Base-by-base conservation (phyloP, 1,140 invertebrate genomes). In the Chironomus tepperi region DNA sequence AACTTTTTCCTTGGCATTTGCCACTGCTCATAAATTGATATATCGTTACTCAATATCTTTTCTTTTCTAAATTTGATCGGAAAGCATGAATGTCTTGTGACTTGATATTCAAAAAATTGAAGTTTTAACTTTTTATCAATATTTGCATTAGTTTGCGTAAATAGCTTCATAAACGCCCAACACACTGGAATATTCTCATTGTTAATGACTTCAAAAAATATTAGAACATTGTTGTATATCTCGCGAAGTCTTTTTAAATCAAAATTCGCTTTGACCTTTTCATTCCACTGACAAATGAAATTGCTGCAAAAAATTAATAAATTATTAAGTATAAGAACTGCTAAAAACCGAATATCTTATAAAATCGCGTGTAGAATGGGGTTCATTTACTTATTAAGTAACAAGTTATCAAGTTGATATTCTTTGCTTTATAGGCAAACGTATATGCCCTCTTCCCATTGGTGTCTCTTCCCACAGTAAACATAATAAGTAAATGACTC, bases 81-180 rank as follows among this genome's bases (percentile, higher is more conserved):
- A 19, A 70, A 18, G 6, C 16, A 70, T 21, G 65, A 70, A 70
- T 70, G n/a, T 70, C 3, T 10, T 10, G 16, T 3, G 0, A 7
- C 18, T 19, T 21, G 65, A 19, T 70, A 70, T 19, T 70, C 16
- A 10, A 70, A 70, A 8, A 70, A 21, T 10, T 70, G 65, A 5
- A 70, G 65, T 10, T 19, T 9, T 18, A 16, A 70, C 7, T 70
- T 70, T 70, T 70, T 70, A 21, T 70, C 65, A 10, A 70, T 70
- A 70, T 70, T 70, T 2, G 19, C 10, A 10, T 9, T 7, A 19
- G n/a, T 70, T 3, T 15, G 10, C 19, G 65, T 18, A 18, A 70
- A 70, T 21, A 70, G 65, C 18, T 70, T 70, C 6, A 70, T 10
- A 19, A 70, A 70, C 8, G 65, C 65, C 65, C 65, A 70, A 70